phyloP scores from a whole-genome alignment of 2,797 vertebrate species.

The Arrhamphus sclerolepis region DNA sequence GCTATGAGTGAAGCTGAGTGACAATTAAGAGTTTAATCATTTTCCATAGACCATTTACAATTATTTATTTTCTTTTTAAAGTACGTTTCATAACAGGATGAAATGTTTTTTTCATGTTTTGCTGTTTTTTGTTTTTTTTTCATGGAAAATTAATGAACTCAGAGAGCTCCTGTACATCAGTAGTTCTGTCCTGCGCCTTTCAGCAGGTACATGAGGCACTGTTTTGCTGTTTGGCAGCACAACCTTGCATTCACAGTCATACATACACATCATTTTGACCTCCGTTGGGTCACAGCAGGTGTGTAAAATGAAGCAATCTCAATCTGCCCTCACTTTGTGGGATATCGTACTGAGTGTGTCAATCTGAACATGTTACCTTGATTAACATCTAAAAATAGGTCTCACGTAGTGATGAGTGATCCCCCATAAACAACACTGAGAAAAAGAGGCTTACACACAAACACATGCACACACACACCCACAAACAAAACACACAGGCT shows the following conservation, averaged over 20 bases:
- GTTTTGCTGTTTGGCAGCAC: constrained; percentile 5
- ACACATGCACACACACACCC: too few species aligned
- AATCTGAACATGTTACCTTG: constrained; percentile 71
- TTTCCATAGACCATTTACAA: too few species aligned
- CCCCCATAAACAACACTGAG: constrained; percentile 33
- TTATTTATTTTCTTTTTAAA: too few species aligned
- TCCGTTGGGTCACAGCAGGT: constrained; percentile 31
- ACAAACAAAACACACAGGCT: neutral
- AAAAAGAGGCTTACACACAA: constrained; percentile 19
- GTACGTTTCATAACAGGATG: too few species aligned
- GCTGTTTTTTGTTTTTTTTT: too few species aligned
- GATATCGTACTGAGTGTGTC: constrained; percentile 65
- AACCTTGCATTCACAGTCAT: constrained; percentile 1
- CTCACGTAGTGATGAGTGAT: constrained; percentile 42
- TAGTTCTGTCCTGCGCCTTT: too few species aligned
- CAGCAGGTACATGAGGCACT: neutral
- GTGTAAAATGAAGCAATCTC: constrained; percentile 64
- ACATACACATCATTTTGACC: constrained; percentile 27
- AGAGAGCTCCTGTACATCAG: too few species aligned
- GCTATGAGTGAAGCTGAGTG: too few species aligned
- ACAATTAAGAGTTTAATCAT: too few species aligned
- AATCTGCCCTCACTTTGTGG: constrained; percentile 58
- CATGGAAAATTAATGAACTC: too few species aligned
- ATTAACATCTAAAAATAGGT: constrained; percentile 76
- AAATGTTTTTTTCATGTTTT: too few species aligned